phyloP scores from a whole-genome alignment of 2,888 invertebrate species.

The Prenolepis imparis region DNA sequence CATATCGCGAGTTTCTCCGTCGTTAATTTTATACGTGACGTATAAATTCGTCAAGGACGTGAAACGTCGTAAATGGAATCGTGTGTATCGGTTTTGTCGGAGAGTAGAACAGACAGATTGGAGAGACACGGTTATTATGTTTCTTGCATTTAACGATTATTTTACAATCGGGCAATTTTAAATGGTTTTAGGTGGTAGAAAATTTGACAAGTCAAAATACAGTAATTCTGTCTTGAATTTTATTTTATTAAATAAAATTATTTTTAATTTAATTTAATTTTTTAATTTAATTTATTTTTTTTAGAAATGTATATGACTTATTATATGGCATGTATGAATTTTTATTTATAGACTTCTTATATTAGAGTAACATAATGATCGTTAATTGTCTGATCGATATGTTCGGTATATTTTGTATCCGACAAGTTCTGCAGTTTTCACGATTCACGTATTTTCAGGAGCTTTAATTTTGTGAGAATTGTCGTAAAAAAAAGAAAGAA shows the following conservation, averaged over 20 bases:
- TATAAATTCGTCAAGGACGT: slow-evolving; percentile 18
- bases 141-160: neutral
- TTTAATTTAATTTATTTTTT: too few species aligned
- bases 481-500: neutral
- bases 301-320: too few species aligned
- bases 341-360: too few species aligned
- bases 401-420: neutral
- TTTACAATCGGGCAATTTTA: neutral
- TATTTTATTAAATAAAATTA: too few species aligned
- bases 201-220: too few species aligned
- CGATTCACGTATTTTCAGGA: neutral
- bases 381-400: neutral
- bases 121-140: neutral
- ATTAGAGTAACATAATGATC: neutral
- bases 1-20: slow-evolving; percentile 13
- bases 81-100: neutral
- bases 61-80: neutral
- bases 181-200: too few species aligned
- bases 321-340: too few species aligned
- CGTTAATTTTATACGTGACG: neutral
- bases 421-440: neutral
- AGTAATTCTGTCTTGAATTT: too few species aligned
- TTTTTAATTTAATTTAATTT: too few species aligned
- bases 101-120: neutral
- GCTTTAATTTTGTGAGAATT: neutral